Base-by-base conservation (phyloP, 1,140 invertebrate genomes). In the Camponotus floridanus region DNA sequence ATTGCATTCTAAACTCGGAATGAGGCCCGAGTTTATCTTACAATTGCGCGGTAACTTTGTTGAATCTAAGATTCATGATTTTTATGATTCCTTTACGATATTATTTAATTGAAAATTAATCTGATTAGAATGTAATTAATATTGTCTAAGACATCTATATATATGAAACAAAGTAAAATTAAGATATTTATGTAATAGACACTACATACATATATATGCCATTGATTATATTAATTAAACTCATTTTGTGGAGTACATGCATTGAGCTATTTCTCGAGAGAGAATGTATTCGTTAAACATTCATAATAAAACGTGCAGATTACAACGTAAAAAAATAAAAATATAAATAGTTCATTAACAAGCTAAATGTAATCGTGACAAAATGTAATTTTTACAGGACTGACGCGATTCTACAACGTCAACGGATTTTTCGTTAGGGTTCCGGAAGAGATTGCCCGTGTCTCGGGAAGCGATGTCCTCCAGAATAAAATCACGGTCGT, bases 401-500 rank as follows among this genome's bases (percentile, higher is more conserved):
- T 45, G 11, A 45, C 39, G 55, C 68, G 31, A 83, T 48, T 81
- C 9, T 33, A 33, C 79, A 45, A 31, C n/a, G 79, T 61, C 68
- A 31, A 36, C 79, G 55, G 18, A 81, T 73, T 73, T 71, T 71
- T 61, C 67, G 36, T 33, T 68, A 36, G 48, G 26, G 13, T 36
- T 45, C 62, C 31, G 15, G 31, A 13, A 18, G 61, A 76, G 67
- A 86, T 84, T 88, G 67, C 51, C 65, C 57, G 70, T 73, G 78
- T 90, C 80, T 76, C 68, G 55, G 31, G 59, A 80, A 74, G 39
- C 80, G 78, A 88, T 90, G 68, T 83, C 76, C 84, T 88, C 48
- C 42, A 62, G 84, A 90, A 90, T 90, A 85, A 91, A 91, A 91
- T 90, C 79, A 88, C 88, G 73, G 26, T n/a, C 31, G 80, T 74